Percentiles rank a stretch among this genome's conserved stretches.
Evolutionary conservation across 2,113 vertebrate species (phyloP).

Genomic region (Speoplatyrhinus poulsoni): DNA sequence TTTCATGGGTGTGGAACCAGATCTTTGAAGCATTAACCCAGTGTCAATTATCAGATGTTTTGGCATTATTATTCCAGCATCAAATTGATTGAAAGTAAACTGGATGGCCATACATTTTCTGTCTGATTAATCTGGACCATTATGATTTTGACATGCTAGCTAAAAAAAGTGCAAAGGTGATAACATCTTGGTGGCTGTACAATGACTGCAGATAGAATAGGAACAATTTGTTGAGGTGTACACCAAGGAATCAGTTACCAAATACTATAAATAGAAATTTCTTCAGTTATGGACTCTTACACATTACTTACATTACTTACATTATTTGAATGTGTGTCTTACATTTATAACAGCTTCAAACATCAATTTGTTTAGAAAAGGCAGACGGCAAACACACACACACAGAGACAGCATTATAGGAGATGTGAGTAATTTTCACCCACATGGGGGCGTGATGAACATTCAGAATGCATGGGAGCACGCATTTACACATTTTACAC

Average conservation of each 20-base stretch:
- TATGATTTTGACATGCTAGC: slow-evolving; percentile 22
- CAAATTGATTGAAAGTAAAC: slow-evolving; percentile 13
- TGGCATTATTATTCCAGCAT: neutral
- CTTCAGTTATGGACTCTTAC: too few species aligned
- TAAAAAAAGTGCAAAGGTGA: slow-evolving; percentile 23
- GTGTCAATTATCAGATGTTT: neutral
- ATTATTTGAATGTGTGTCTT: too few species aligned
- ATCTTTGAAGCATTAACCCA: neutral
- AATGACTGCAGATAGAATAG: slow-evolving; percentile 1
- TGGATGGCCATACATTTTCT: slow-evolving; percentile 20
- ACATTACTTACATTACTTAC: too few species aligned
- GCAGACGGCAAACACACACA: slow-evolving; percentile 16
- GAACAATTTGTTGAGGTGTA: neutral
- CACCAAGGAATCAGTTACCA: neutral
- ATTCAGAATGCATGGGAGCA: too few species aligned
- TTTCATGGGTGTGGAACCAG: neutral
- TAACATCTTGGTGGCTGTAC: neutral
- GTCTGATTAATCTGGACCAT: slow-evolving; percentile 30
- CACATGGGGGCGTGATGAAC: too few species aligned
- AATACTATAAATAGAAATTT: too few species aligned
- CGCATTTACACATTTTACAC: too few species aligned
- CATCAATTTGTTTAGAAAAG: neutral
- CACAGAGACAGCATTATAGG: neutral
- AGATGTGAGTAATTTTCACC: too few species aligned
- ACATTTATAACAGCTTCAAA: too few species aligned